Percentiles rank a stretch among this genome's conserved stretches.
These are phyloP conservation scores for Sarcophaga variegata DNA, from an alignment of 2,888 invertebrate species.

Conservation along the genomic window DNA sequence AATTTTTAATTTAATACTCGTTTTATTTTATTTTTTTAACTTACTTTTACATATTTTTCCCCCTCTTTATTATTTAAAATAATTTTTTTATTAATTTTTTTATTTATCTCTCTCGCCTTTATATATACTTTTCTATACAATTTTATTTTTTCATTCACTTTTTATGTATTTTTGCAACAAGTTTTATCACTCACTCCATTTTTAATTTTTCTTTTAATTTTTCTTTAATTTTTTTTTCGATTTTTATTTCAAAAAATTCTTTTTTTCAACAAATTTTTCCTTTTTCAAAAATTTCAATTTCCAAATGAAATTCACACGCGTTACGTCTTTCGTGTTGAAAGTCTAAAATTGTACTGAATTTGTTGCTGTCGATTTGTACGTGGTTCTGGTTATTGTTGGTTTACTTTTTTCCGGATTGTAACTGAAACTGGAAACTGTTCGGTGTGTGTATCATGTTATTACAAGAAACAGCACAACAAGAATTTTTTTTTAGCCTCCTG, in stretches of 20 bases:
- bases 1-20: no score
- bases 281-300: not conserved
- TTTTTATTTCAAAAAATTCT: no score
- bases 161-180: not conserved
- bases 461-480: no score
- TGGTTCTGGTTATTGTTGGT: not conserved
- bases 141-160: not conserved
- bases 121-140: no score
- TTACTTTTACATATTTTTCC: no score
- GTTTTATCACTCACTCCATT: not conserved
- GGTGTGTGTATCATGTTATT: not conserved
- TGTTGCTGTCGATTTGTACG: conserved; percentile 61
- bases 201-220: conserved; percentile 13
- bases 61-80: no score
- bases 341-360: conserved; percentile 64
- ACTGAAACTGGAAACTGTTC: conserved; percentile 55
- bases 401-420: no score
- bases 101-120: no score
- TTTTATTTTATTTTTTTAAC: not conserved
- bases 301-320: not conserved
- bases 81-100: no score
- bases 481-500: no score
- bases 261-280: not conserved
- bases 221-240: not conserved
- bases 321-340: conserved; percentile 50